Conservation (phyloP, 2,888 invertebrate genomes). For the Hypolimnas misippus region DNA sequence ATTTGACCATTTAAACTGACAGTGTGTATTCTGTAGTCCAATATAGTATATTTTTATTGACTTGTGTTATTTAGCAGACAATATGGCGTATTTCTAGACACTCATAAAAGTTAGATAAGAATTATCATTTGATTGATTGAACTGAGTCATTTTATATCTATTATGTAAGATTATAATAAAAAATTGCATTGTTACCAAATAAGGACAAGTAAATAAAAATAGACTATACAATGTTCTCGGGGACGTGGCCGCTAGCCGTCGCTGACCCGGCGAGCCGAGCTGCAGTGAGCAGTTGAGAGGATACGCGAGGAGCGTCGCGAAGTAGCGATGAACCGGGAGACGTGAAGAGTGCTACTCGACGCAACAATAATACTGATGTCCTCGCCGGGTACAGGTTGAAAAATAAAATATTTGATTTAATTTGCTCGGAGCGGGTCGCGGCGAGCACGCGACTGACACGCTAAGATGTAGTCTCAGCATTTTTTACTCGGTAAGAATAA, state of each 20-base stretch:
- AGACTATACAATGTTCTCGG: background rate
- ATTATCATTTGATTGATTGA: too few species aligned
- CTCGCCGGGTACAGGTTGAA: background rate
- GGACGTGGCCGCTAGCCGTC: background rate
- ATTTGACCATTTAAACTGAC: background rate
- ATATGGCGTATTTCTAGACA: too few species aligned
- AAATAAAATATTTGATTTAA: constrained; percentile 3
- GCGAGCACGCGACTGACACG: background rate
- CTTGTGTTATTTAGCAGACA: too few species aligned
- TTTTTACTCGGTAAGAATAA: background rate
- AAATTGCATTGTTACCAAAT: too few species aligned
- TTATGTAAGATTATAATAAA: too few species aligned
- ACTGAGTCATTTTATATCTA: too few species aligned
- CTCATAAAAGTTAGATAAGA: too few species aligned
- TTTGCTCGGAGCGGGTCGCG: background rate
- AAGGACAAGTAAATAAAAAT: too few species aligned
- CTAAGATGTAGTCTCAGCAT: background rate
- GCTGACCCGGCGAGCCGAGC: background rate
- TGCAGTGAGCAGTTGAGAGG: background rate
- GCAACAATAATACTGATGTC: constrained; percentile 8
- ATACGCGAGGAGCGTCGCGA: background rate
- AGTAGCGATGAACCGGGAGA: background rate
- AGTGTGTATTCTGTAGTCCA: background rate
- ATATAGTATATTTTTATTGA: background rate
- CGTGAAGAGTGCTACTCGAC: background rate